phyloP scores from a whole-genome alignment of 2,888 invertebrate genomes.

The Hirtodrosophila alboralis region DNA sequence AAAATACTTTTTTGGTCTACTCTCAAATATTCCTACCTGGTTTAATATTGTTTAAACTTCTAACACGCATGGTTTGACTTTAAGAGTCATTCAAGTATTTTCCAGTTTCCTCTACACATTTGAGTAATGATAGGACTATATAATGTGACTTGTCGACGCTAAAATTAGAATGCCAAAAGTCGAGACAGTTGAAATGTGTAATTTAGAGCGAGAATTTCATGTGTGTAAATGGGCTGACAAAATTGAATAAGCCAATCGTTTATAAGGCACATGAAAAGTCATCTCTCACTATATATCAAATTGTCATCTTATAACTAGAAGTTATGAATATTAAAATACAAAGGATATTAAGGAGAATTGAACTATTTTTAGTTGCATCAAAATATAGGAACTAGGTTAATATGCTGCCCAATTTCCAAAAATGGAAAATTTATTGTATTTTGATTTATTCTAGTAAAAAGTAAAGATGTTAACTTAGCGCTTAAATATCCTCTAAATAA shows the following conservation, averaged over 20 bases:
- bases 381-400: too few relatives aligned
- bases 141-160: constrained; percentile 31
- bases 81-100: constrained; percentile 6
- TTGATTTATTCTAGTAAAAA: too few relatives aligned
- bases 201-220: constrained; percentile 8
- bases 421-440: too few relatives aligned
- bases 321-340: constrained; percentile 16
- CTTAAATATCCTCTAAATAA: too few relatives aligned
- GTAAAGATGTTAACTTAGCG: too few relatives aligned
- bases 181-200: constrained; percentile 24
- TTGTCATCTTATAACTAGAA: constrained; percentile 25
- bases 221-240: constrained; percentile 51
- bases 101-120: constrained; percentile 5
- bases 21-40: too few relatives aligned
- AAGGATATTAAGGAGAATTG: neutral
- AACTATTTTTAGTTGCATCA: neutral
- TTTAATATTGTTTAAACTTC: constrained; percentile 4
- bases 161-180: constrained; percentile 43
- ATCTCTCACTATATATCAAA: constrained; percentile 29
- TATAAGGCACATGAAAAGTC: constrained; percentile 15
- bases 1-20: too few relatives aligned
- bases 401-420: too few relatives aligned
- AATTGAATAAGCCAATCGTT: constrained; percentile 42
- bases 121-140: constrained; percentile 40
- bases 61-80: neutral